These are phyloP conservation scores for Cinclus mexicanus DNA, from an alignment of 2,113 vertebrate genomes.

Conservation along the genomic window DNA sequence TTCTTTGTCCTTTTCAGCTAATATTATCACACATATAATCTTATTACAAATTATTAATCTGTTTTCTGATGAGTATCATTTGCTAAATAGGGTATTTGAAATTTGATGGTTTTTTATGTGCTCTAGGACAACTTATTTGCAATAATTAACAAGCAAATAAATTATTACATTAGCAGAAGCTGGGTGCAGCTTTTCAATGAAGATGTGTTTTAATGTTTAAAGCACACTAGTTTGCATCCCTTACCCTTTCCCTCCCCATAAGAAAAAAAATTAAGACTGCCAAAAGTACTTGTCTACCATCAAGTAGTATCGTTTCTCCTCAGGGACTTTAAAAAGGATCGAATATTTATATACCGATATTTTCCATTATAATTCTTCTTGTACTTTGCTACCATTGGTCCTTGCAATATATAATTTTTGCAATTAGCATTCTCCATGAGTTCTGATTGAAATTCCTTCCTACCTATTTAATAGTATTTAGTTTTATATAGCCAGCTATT, in stretches of 20 bases:
- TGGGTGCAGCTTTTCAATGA: not conserved
- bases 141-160: not conserved
- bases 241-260: accelerated
- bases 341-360: not conserved
- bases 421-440: not conserved
- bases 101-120: not conserved
- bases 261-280: not conserved
- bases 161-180: not conserved
- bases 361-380: not conserved
- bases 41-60: not conserved
- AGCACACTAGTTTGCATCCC: not conserved
- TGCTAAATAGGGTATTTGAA: not conserved
- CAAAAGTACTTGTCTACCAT: not conserved
- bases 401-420: not conserved
- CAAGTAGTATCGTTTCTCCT: not conserved
- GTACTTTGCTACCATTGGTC: not conserved
- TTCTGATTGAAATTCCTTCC: not conserved
- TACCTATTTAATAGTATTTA: not conserved
- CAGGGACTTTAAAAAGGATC: not conserved
- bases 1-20: not conserved
- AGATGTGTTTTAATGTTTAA: not conserved
- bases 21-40: not conserved
- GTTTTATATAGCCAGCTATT: not conserved
- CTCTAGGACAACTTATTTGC: not conserved
- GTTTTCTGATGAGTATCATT: not conserved